A percentile compares a stretch with the other conserved stretches of the same genome.
These are phyloP conservation scores for Lepus townsendii DNA, from an alignment of 2,797 vertebrate genomes.

Conservation along the genomic window DNA sequence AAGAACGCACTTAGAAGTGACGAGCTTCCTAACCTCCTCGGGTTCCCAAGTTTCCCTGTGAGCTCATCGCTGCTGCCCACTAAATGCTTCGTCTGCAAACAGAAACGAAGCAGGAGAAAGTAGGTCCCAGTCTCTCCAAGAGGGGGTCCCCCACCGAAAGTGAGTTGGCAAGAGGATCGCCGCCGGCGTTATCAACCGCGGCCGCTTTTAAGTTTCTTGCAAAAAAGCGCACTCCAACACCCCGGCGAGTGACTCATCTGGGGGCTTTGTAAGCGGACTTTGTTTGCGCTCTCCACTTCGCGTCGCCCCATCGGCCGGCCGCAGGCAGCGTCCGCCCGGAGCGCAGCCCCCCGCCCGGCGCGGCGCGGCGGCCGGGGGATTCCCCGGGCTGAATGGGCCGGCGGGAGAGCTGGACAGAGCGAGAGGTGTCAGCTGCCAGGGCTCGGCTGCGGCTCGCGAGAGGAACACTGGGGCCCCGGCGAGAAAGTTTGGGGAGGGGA, in stretches of 20 bases:
- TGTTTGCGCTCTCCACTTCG: conserved; percentile 91
- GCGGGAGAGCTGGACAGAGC: conserved; percentile 68
- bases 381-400: conserved; percentile 72
- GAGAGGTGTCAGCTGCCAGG: conserved; percentile 73
- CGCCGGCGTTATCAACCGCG: not conserved
- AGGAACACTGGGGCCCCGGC: conserved; percentile 18
- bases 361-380: conserved; percentile 79
- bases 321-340: conserved; percentile 57
- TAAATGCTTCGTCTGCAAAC: conserved; percentile 77
- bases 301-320: conserved; percentile 85
- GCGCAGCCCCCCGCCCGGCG: conserved; percentile 5
- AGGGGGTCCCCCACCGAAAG: conserved; percentile 21
- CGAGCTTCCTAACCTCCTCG: conserved; percentile 74
- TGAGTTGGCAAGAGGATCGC: not conserved
- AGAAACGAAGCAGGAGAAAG: conserved; percentile 54
- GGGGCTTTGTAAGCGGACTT: conserved; percentile 83
- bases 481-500: conserved; percentile 75
- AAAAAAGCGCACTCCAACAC: conserved; percentile 79
- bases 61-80: conserved; percentile 85
- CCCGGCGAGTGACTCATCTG: conserved; percentile 87
- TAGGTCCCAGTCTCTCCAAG: conserved; percentile 41
- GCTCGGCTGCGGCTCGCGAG: conserved; percentile 31
- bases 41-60: conserved; percentile 84
- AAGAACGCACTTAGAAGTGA: conserved; percentile 71
- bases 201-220: conserved; percentile 70